Evolutionary conservation across 2,888 invertebrate genomes (phyloP).

Genomic region (Thumatha senex): DNA sequence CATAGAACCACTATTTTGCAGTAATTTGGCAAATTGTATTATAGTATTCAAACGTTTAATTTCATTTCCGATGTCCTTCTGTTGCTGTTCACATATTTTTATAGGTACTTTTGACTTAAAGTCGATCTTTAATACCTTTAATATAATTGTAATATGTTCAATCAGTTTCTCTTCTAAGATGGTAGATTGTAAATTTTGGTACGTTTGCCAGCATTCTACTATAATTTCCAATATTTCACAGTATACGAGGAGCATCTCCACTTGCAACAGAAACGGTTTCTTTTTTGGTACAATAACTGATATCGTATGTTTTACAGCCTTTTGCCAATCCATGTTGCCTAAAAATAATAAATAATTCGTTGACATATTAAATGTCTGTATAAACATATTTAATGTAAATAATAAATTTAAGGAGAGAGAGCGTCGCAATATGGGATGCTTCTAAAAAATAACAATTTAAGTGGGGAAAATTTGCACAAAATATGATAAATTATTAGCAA

Average conservation of each 20-base stretch:
- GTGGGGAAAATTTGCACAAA: too few relatives aligned
- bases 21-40: constrained; percentile 52
- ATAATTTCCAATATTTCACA: constrained; percentile 56
- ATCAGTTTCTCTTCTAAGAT: constrained; percentile 36
- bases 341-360: background rate
- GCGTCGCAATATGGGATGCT: too few relatives aligned
- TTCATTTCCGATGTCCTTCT: constrained; percentile 60
- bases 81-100: constrained; percentile 68
- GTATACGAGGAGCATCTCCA: constrained; percentile 54
- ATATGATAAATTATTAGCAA: too few relatives aligned
- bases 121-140: constrained; percentile 40
- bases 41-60: constrained; percentile 59
- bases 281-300: constrained; percentile 13
- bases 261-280: constrained; percentile 45
- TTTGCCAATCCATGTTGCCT: background rate
- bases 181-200: constrained; percentile 18
- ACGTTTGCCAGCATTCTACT: constrained; percentile 46
- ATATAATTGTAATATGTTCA: constrained; percentile 42
- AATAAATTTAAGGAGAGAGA: too few relatives aligned
- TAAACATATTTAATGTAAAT: too few relatives aligned
- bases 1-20: constrained; percentile 19
- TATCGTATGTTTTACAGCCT: background rate
- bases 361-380: too few relatives aligned
- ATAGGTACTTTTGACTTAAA: constrained; percentile 24
- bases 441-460: too few relatives aligned